These are phyloP conservation scores for Rallus crepitans DNA, from an alignment of 2,797 vertebrate genomes.

Conservation along the genomic window DNA sequence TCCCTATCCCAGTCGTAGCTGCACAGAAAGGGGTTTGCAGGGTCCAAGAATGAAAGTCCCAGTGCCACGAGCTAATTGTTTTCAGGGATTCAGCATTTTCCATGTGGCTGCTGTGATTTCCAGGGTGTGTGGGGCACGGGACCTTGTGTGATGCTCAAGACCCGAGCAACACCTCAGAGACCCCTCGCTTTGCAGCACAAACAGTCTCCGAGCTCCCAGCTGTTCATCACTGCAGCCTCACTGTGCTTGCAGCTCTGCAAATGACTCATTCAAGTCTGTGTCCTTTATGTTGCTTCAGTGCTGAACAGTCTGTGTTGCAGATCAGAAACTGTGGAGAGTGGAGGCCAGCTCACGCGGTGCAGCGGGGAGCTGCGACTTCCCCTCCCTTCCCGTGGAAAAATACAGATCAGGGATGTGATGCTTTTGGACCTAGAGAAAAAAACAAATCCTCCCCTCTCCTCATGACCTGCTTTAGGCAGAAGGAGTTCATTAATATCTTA, in stretches of 20 bases:
- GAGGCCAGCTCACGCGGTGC: neutral
- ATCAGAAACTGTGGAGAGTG: slow-evolving; percentile 1
- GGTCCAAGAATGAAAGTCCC: rapidly evolving
- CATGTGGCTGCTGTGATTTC: neutral
- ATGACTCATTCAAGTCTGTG: slow-evolving; percentile 33
- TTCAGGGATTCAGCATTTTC: neutral
- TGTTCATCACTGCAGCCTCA: slow-evolving; percentile 1
- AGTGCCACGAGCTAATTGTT: rapidly evolving
- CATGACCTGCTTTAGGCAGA: neutral
- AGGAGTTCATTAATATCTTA: slow-evolving; percentile 8
- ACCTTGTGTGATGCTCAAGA: neutral
- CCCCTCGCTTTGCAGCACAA: neutral
- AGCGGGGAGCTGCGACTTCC: neutral
- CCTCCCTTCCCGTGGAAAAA: neutral
- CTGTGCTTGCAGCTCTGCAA: slow-evolving; percentile 19
- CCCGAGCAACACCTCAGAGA: neutral
- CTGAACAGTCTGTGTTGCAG: slow-evolving; percentile 24
- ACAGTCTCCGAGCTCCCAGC: neutral
- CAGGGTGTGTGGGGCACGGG: neutral
- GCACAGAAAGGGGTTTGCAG: neutral
- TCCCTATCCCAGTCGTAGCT: neutral
- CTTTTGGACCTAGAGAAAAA: neutral
- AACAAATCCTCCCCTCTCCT: neutral
- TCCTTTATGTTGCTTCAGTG: neutral
- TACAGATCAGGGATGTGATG: neutral